phyloP scores from a whole-genome alignment of 2,888 invertebrate genomes.

The Drosophila colorata region DNA sequence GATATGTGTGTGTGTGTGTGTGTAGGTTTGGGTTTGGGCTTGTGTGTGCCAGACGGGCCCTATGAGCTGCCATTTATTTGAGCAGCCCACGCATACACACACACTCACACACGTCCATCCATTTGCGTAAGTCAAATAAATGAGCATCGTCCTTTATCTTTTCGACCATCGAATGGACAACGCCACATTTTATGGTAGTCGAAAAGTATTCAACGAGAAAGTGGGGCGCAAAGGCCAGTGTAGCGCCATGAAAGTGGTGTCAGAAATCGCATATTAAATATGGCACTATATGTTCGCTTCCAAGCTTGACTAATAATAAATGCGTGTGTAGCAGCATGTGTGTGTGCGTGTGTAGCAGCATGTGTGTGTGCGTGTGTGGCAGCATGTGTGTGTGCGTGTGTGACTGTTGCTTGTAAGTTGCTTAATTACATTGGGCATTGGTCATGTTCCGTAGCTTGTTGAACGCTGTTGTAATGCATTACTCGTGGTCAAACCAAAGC shows the following conservation, averaged over 20 bases:
- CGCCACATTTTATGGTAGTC: slow-evolving; percentile 48
- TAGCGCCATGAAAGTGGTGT: slow-evolving; percentile 63
- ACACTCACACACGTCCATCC: slow-evolving; percentile 17
- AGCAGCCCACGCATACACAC: slow-evolving; percentile 37
- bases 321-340: slow-evolving; percentile 18
- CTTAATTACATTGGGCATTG: slow-evolving; percentile 73
- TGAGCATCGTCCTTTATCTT: slow-evolving; percentile 68
- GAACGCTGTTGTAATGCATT: slow-evolving; percentile 72
- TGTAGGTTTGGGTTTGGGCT: slow-evolving; percentile 7
- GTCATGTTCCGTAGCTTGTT: slow-evolving; percentile 49
- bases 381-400: slow-evolving; percentile 20
- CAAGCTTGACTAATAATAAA: slow-evolving; percentile 63
- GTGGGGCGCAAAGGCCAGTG: not conserved
- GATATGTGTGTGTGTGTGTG: slow-evolving; percentile 28
- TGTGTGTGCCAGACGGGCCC: slow-evolving; percentile 34
- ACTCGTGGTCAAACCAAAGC: slow-evolving; percentile 63
- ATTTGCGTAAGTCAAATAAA: slow-evolving; percentile 79
- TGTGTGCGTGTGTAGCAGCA: slow-evolving; percentile 7
- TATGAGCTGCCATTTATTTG: slow-evolving; percentile 74
- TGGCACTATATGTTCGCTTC: slow-evolving; percentile 45
- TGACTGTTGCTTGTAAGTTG: slow-evolving; percentile 66
- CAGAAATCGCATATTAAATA: slow-evolving; percentile 77
- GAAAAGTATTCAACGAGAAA: not conserved
- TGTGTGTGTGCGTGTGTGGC: slow-evolving; percentile 25
- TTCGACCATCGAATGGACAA: slow-evolving; percentile 55